Evolutionary conservation across 2,113 vertebrate genomes (phyloP).

Genomic region (Trochalopteron elliotii): DNA sequence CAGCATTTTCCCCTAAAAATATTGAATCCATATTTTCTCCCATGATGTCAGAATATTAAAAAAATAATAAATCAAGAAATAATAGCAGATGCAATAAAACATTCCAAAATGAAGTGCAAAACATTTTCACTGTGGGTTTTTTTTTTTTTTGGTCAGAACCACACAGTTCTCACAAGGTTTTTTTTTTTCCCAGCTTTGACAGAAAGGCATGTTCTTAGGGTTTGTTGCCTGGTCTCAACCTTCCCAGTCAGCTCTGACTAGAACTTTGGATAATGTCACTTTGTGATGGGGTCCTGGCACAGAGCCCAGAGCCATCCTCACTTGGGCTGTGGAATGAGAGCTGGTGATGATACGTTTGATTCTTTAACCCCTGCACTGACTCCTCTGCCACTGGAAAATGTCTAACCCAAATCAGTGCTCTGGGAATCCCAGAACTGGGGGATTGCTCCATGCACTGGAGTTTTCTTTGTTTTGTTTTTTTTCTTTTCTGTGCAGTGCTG

Average conservation of each 20-base stretch:
- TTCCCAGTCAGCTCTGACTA: neutral
- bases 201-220: neutral
- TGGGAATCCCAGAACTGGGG: neutral
- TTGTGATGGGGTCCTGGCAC: neutral
- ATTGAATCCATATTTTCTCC: neutral
- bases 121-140: neutral
- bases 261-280: neutral
- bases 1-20: neutral
- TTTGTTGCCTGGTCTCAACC: neutral
- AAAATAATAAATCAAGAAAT: neutral
- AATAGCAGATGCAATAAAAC: neutral
- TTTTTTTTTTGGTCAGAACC: neutral
- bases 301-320: neutral
- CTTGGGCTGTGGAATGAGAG: neutral
- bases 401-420: neutral
- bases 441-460: neutral
- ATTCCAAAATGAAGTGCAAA: neutral
- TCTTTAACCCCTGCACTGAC: neutral
- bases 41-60: neutral
- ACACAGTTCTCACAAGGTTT: neutral
- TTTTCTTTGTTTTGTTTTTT: neutral
- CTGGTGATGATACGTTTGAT: neutral
- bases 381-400: neutral
- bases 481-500: neutral
- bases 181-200: neutral